A percentile compares a stretch with the other conserved stretches of the same genome.
Conservation (phyloP, 2,888 invertebrate species). For the Synanthedon tipuliformis region DNA sequence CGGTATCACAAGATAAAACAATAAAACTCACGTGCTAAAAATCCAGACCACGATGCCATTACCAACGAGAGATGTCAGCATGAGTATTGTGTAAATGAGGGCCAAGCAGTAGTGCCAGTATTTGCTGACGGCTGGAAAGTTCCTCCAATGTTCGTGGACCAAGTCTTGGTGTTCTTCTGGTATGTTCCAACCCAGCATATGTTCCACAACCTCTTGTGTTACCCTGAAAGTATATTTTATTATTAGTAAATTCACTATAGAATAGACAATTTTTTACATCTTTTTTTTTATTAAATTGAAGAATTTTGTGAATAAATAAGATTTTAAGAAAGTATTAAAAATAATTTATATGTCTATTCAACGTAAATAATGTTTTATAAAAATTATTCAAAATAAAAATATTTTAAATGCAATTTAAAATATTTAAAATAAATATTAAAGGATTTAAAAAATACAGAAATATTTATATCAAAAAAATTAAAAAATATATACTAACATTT, state of each 20-base stretch:
- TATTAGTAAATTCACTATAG: no score
- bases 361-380: no score
- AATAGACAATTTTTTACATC: background rate
- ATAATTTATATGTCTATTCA: no score
- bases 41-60: constrained; percentile 81
- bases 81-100: constrained; percentile 73
- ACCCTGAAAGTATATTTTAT: constrained; percentile 28
- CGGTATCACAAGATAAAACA: background rate
- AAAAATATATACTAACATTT: constrained; percentile 40
- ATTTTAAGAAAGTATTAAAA: no score
- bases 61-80: constrained; percentile 73
- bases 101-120: constrained; percentile 76
- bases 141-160: constrained; percentile 78
- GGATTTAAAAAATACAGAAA: no score
- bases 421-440: no score
- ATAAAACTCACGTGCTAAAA: constrained; percentile 74
- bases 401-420: no score
- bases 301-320: no score
- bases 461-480: no score
- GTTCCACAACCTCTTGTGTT: constrained; percentile 49
- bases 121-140: constrained; percentile 74
- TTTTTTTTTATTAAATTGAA: constrained; percentile 1
- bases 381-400: no score
- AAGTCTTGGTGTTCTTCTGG: constrained; percentile 74
- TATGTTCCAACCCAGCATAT: constrained; percentile 76